Base-by-base conservation (phyloP, 2,113 vertebrate species). In the Pterocles gutturalis region DNA sequence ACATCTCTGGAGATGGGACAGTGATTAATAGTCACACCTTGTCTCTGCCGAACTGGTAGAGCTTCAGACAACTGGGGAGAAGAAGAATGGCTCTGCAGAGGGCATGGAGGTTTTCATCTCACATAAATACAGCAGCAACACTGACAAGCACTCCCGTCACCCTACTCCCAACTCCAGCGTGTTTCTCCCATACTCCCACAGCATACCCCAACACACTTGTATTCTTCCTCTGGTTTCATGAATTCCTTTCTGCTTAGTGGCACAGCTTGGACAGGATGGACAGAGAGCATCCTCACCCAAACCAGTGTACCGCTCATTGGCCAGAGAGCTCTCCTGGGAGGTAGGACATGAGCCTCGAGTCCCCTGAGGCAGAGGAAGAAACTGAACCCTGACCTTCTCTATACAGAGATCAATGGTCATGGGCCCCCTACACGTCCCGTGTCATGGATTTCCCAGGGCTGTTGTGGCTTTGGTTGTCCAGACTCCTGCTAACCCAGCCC, bases 381-480 rank as follows among this genome's bases (percentile, higher is more conserved):
- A 45, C 53, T 64, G 93, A 96, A 91, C 89, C 83, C 57, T 95
- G 96, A 95, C 93, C 94, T 71, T 5, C 75, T 48, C 89, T n/a
- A 7, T 65, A 11, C 69, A 91, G 77, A 87, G 77, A 91, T 96
- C 96, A 96, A 64, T 9, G 80, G 81, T 65, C 43, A 3, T 29
- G 77, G 64, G 77, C 60, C 64, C 80, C 77, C 69, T 71, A 48
- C 81, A 4, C 45, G 57, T 82, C 81, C 83, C 87, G 86, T 92
- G 89, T 96, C 96, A 95, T 71, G 61, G 89, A 55, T 94, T 96
- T 97, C 96, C 93, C 96, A 96, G 96, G 96, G 81, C 65, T 96
- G 72, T 2, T 14, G 60, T 49, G 83, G 49, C 51, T 90, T 70
- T 87, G 83, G 67, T 72, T 89, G 51, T 82, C 43, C 73, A 84